phyloP scores from a whole-genome alignment of 2,113 vertebrate species.

The Dinomys branickii region DNA sequence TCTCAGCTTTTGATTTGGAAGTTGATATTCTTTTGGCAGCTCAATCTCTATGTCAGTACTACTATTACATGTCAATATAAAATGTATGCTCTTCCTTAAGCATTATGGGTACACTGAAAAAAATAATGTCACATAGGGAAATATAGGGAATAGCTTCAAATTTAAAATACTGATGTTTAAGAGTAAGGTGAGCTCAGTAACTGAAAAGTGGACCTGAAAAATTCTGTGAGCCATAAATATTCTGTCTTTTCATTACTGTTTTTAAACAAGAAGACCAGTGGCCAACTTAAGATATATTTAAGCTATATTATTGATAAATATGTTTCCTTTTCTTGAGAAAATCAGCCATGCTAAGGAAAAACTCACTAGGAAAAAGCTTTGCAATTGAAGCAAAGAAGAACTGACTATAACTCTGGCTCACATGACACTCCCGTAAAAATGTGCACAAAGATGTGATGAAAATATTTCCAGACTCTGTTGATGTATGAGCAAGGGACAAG shows the following conservation, averaged over 20 bases:
- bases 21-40: not conserved
- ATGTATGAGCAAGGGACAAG: not conserved
- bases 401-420: not conserved
- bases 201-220: not conserved
- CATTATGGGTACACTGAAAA: not conserved
- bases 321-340: constrained; percentile 3
- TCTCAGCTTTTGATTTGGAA: constrained; percentile 39
- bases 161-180: constrained; percentile 28
- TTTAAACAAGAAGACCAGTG: not conserved
- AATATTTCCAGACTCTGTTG: not conserved
- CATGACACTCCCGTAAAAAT: not conserved
- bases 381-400: not conserved
- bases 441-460: not conserved
- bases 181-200: not conserved
- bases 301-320: not conserved
- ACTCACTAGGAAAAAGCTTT: not conserved
- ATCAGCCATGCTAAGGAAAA: not conserved
- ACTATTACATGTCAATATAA: not conserved
- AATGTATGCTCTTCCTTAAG: constrained; percentile 20
- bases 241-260: not conserved
- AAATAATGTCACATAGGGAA: not conserved
- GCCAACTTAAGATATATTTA: not conserved
- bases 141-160: not conserved
- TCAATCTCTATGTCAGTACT: not conserved
- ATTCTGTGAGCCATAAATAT: not conserved